phyloP scores from a whole-genome alignment of 2,888 invertebrate species.

The Dusona sp. region DNA sequence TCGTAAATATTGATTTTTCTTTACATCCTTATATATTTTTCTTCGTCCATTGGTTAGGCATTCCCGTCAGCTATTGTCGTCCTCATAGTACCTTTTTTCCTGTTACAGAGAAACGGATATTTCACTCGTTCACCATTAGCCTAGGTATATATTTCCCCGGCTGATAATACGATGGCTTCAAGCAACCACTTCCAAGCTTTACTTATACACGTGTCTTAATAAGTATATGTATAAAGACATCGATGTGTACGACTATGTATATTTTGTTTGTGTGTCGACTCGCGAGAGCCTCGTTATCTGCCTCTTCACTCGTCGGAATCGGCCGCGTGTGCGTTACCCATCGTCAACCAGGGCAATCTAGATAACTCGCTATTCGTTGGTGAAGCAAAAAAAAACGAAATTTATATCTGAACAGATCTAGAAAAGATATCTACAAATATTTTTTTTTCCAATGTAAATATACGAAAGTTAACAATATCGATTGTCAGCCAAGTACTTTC shows the following conservation, averaged over 20 bases:
- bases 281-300: slow-evolving; percentile 68
- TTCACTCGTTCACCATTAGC: slow-evolving; percentile 6
- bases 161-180: not conserved
- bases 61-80: not conserved
- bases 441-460: too few species aligned
- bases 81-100: not conserved
- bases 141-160: not conserved
- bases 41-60: slow-evolving; percentile 13
- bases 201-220: not conserved
- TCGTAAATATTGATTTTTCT: slow-evolving; percentile 58
- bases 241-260: too few species aligned
- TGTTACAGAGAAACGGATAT: slow-evolving; percentile 24
- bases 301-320: slow-evolving; percentile 62
- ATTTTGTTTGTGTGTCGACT: slow-evolving; percentile 8
- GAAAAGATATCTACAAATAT: too few species aligned
- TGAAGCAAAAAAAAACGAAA: slow-evolving; percentile 4
- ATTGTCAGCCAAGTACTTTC: too few species aligned
- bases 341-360: slow-evolving; percentile 73
- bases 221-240: not conserved
- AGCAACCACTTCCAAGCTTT: not conserved
- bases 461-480: too few species aligned
- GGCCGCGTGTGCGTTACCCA: slow-evolving; percentile 56
- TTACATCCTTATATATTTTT: slow-evolving; percentile 20
- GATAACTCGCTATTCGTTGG: slow-evolving; percentile 72
- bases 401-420: not conserved